Percentiles rank a stretch among this genome's conserved stretches.
phyloP scores from a whole-genome alignment of 1,140 invertebrate genomes.

The Luehdorfia chinensis region DNA sequence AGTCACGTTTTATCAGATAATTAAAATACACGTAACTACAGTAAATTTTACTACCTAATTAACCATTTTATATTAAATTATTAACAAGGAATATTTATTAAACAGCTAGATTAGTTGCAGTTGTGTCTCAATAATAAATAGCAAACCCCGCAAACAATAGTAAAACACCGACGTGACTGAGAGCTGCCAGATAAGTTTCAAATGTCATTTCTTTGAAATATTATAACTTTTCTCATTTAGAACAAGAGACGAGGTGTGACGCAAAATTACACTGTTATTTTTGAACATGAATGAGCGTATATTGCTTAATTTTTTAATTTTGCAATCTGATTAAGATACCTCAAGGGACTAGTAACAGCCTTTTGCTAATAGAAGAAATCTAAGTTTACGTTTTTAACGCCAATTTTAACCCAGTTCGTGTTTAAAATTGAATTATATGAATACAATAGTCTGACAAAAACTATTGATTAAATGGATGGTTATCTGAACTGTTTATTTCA shows the following conservation, averaged over 20 bases:
- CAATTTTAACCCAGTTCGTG: too few species aligned
- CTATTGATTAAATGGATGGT: too few species aligned
- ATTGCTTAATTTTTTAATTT: too few species aligned
- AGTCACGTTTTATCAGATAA: slow-evolving; percentile 16
- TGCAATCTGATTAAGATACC: too few species aligned
- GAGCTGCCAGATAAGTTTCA: slow-evolving; percentile 45
- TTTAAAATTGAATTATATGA: too few species aligned
- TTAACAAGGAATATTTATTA: slow-evolving; percentile 1
- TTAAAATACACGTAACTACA: slow-evolving; percentile 7
- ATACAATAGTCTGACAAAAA: too few species aligned
- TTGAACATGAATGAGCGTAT: too few species aligned
- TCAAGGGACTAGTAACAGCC: too few species aligned
- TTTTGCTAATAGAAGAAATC: too few species aligned
- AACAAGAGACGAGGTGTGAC: slow-evolving; percentile 15
- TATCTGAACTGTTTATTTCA: too few species aligned
- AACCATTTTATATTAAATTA: too few species aligned
- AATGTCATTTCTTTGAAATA: slow-evolving; percentile 25
- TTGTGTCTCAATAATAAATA: slow-evolving; percentile 17
- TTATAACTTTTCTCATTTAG: slow-evolving; percentile 20
- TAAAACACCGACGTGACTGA: slow-evolving; percentile 25
- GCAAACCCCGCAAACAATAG: slow-evolving; percentile 35
- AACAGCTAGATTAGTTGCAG: slow-evolving; percentile 2
- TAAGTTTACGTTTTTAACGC: too few species aligned
- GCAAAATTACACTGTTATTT: slow-evolving; percentile 11
- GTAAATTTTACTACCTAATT: not conserved